Evolutionary conservation across 2,888 invertebrate genomes (phyloP).

Genomic region (Chalcis sispes): DNA sequence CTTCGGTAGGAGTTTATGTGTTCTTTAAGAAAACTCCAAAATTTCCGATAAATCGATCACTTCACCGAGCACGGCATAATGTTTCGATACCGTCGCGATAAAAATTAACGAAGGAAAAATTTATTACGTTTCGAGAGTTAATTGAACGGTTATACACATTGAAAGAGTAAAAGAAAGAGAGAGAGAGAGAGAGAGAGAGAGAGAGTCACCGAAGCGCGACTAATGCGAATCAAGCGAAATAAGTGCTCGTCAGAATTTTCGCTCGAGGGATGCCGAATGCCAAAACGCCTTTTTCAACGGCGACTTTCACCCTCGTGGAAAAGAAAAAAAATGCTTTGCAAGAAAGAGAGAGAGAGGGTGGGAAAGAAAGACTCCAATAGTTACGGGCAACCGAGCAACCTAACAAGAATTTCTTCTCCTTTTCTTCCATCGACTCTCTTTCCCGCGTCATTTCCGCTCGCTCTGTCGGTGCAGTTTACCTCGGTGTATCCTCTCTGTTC

Average conservation of each 20-base stretch:
- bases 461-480: too few species aligned
- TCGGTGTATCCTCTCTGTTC: too few species aligned
- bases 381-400: neutral
- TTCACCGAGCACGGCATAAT: too few species aligned
- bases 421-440: neutral
- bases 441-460: neutral
- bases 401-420: constrained; percentile 5
- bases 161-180: too few species aligned
- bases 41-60: too few species aligned
- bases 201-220: neutral
- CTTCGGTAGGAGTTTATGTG: too few species aligned
- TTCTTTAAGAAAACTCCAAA: too few species aligned
- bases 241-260: constrained; percentile 14
- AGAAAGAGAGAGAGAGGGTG: neutral
- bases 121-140: too few species aligned
- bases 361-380: neutral
- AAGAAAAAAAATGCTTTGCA: too few species aligned
- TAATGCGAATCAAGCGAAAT: constrained; percentile 22
- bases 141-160: too few species aligned
- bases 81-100: too few species aligned
- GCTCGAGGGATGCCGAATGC: constrained; percentile 25
- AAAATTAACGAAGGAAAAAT: too few species aligned
- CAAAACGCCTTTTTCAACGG: neutral
- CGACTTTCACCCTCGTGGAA: constrained; percentile 16
- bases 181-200: neutral